Conservation (phyloP, 2,797 vertebrate genomes). For the Novumbra hubbsi region DNA sequence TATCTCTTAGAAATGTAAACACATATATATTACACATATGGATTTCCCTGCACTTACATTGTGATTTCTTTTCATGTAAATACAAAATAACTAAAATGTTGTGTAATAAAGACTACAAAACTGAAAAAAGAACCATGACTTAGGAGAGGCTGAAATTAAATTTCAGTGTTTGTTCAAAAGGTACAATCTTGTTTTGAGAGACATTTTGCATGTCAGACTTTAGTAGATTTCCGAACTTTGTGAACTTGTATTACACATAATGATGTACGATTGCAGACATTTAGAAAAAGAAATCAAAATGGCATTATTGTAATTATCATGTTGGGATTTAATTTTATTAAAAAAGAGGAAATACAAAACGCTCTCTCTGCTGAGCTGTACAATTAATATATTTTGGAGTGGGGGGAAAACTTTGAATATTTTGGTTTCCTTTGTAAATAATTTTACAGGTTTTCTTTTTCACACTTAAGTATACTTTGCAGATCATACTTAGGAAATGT, state of each 20-base stretch:
- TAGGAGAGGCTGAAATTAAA: conserved; percentile 86
- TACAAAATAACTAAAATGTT: conserved; percentile 87
- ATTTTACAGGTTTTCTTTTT: conserved; percentile 86
- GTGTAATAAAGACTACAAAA: conserved; percentile 81
- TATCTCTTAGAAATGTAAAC: conserved; percentile 76
- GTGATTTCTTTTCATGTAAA: conserved; percentile 92
- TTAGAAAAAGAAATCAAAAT: conserved; percentile 65
- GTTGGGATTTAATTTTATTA: conserved; percentile 99
- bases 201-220: conserved; percentile 99
- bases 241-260: conserved; percentile 89
- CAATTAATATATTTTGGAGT: conserved; percentile 99
- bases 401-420: conserved; percentile 89
- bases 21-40: conserved; percentile 74
- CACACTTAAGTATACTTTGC: conserved; percentile 91
- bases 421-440: conserved; percentile 95
- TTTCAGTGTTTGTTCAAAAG: conserved; percentile 96
- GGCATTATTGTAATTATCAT: conserved; percentile 97
- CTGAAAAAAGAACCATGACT: conserved; percentile 58
- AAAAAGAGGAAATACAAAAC: conserved; percentile 80
- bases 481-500: conserved; percentile 88
- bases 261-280: conserved; percentile 92
- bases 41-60: conserved; percentile 80
- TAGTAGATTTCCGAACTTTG: conserved; percentile 90
- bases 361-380: conserved; percentile 94
- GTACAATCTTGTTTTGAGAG: conserved; percentile 95